Percentiles rank a stretch among this genome's conserved stretches.
These are phyloP conservation scores for Arnoldichthys spilopterus DNA, from an alignment of 2,797 vertebrate species.

Conservation along the genomic window DNA sequence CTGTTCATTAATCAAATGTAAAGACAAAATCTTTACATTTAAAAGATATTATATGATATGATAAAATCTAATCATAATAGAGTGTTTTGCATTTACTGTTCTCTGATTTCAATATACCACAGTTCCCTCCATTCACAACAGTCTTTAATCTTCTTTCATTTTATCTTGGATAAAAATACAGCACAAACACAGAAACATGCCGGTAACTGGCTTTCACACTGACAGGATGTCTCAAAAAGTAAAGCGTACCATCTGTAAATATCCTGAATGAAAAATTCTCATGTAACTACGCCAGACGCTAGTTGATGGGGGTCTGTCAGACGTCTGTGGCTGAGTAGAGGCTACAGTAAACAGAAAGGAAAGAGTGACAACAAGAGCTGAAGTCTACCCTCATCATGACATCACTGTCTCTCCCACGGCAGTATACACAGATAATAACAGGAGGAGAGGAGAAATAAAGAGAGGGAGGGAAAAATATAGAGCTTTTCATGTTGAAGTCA, in stretches of 20 bases:
- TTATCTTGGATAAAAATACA: conserved; percentile 1
- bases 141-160: conserved; percentile 9
- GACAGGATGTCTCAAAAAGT: background rate
- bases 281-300: background rate
- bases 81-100: background rate
- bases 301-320: conserved; percentile 7
- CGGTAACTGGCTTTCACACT: background rate
- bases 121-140: background rate
- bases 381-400: conserved; percentile 37
- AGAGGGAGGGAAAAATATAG: background rate
- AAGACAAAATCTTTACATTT: too few relatives aligned
- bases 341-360: conserved; percentile 34
- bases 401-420: conserved; percentile 28
- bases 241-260: background rate
- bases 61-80: background rate
- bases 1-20: background rate
- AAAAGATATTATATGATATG: too few relatives aligned
- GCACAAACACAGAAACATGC: background rate
- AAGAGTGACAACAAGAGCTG: conserved; percentile 23
- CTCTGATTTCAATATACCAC: background rate
- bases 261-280: background rate
- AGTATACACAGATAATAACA: conserved; percentile 25
- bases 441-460: background rate
- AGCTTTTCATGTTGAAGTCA: background rate
- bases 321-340: background rate